A percentile compares a stretch with the other conserved stretches of the same genome.
These are phyloP conservation scores for Melinaea marsaeus DNA, from an alignment of 2,888 invertebrate species.

Conservation along the genomic window DNA sequence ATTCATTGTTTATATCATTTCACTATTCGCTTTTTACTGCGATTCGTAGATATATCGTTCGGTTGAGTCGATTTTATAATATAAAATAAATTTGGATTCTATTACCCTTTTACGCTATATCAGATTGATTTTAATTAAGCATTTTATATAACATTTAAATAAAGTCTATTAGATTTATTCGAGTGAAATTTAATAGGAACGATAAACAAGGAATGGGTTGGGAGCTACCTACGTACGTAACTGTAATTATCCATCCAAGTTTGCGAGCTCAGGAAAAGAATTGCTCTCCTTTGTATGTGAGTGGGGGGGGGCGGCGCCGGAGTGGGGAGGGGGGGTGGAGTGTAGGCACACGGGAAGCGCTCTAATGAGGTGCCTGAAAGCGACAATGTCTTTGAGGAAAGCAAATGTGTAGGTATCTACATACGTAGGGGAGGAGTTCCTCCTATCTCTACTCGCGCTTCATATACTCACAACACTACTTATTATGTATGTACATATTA, in stretches of 20 bases:
- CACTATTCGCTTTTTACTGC: conserved; percentile 73
- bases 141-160: not conserved
- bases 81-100: conserved; percentile 63
- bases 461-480: conserved; percentile 41
- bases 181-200: conserved; percentile 11
- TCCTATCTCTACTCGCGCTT: conserved; percentile 43
- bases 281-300: conserved; percentile 60
- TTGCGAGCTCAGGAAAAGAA: conserved; percentile 74
- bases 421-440: conserved; percentile 69
- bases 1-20: conserved; percentile 77
- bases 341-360: conserved; percentile 76
- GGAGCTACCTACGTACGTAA: conserved; percentile 61
- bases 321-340: conserved; percentile 41
- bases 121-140: not conserved
- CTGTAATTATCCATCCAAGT: conserved; percentile 75
- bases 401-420: conserved; percentile 74
- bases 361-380: conserved; percentile 79
- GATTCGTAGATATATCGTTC: conserved; percentile 56
- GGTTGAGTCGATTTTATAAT: conserved; percentile 61
- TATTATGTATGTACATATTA: conserved; percentile 11
- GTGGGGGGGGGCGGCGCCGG: conserved; percentile 43
- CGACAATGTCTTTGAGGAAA: conserved; percentile 78
- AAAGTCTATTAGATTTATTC: conserved; percentile 6
- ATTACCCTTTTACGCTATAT: conserved; percentile 37
- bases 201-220: conserved; percentile 44